Conservation (phyloP, 2,888 invertebrate genomes). For the Chrysina gloriosa region DNA sequence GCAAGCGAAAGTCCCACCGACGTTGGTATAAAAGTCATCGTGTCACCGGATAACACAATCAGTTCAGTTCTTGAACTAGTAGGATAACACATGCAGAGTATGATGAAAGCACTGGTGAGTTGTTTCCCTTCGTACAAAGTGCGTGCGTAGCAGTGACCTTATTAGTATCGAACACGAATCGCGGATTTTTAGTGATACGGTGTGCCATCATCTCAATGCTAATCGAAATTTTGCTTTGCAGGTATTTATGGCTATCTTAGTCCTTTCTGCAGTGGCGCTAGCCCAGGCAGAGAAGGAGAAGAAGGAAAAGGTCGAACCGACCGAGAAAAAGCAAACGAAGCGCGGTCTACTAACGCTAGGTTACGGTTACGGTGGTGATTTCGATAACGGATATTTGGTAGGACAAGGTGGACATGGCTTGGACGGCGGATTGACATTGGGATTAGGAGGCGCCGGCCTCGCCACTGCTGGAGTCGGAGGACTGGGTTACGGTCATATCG, state of each 20-base stretch:
- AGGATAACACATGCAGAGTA: constrained; percentile 55
- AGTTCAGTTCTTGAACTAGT: constrained; percentile 71
- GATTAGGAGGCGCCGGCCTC: constrained; percentile 52
- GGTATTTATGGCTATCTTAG: constrained; percentile 75
- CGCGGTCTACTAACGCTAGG: constrained; percentile 83
- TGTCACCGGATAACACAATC: constrained; percentile 67
- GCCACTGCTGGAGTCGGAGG: constrained; percentile 51
- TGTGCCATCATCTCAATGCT: constrained; percentile 16
- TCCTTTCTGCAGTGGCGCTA: constrained; percentile 75
- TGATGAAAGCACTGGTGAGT: constrained; percentile 71
- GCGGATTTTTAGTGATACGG: not conserved
- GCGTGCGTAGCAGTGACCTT: constrained; percentile 36
- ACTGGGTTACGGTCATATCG: constrained; percentile 51
- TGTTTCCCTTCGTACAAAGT: constrained; percentile 34
- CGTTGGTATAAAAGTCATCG: constrained; percentile 69
- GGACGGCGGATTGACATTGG: constrained; percentile 68
- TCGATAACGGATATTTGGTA: constrained; percentile 77
- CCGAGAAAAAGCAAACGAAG: constrained; percentile 80
- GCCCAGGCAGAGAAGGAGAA: constrained; percentile 78
- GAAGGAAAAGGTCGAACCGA: constrained; percentile 61
- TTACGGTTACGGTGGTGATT: constrained; percentile 83
- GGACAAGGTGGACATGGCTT: constrained; percentile 70
- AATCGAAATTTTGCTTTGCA: constrained; percentile 47
- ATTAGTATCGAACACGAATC: constrained; percentile 10
- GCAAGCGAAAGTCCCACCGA: constrained; percentile 67